These are phyloP conservation scores for Creontiades dilutus DNA, from an alignment of 2,888 invertebrate genomes.

Conservation along the genomic window DNA sequence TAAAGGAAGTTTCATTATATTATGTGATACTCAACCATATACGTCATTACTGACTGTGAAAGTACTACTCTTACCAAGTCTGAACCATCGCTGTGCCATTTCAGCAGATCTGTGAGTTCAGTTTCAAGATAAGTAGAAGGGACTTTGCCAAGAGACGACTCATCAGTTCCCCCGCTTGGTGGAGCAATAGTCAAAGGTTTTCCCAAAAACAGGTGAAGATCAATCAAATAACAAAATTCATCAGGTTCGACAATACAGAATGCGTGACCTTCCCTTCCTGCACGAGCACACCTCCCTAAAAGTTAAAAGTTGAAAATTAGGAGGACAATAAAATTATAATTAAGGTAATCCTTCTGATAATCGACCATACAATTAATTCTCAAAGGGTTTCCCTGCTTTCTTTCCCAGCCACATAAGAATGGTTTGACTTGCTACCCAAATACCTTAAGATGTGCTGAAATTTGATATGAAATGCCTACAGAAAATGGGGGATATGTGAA, in stretches of 20 bases:
- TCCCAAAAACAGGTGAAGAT: conserved; percentile 95
- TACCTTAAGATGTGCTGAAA: no score
- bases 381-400: no score
- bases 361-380: no score
- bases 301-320: background rate
- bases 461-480: no score
- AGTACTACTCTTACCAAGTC: conserved; percentile 85
- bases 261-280: conserved; percentile 94
- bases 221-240: conserved; percentile 95
- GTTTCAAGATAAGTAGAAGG: conserved; percentile 91
- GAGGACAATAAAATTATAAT: no score
- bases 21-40: no score
- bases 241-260: conserved; percentile 94
- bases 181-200: conserved; percentile 83
- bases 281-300: conserved; percentile 94
- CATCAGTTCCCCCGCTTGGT: conserved; percentile 79
- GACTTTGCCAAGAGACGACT: conserved; percentile 87
- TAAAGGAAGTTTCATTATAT: no score
- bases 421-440: no score
- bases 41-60: no score
- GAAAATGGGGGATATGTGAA: no score
- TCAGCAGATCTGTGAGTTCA: conserved; percentile 85
- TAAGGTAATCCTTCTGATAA: no score
- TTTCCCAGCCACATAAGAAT: no score
- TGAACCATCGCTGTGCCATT: conserved; percentile 85